Evolutionary conservation across 64 coral and sea anemone species (phyloP), one percentile per base, ranked within the genome.

Genomic region (Montipora capricornis): DNA sequence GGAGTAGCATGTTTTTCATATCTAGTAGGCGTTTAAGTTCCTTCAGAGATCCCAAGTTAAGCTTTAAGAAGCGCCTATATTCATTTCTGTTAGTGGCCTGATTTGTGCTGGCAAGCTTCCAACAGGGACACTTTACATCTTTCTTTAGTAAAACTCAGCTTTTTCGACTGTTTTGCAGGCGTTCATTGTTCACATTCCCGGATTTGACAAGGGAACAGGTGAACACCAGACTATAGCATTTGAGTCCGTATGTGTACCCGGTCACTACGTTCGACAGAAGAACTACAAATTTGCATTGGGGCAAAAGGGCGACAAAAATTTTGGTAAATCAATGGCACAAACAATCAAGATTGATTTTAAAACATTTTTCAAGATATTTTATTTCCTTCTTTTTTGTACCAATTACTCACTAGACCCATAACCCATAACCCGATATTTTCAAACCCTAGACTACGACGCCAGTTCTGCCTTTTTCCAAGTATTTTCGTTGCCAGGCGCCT

Each of bases 401-500:
- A 37, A 2, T 37, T 37, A 37, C 37, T 37, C 2, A 37, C 37
- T 46, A 46, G 37, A 15, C 8, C 46, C 10, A 8, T 64, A 2
- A 15, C 8, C 46, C 10, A 8, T 64, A 2, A 6, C 3, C 24
- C 64, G 55, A 17, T 26, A 12, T 64, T 64, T 77, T 61, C 8
- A 2, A 52, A 50, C 68, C 4, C 17, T 75, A 79, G 87, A 79
- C 46, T 89, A 89, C 46, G 87, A 76, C 24, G 87, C 76, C 52
- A 76, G 50, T 9, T 8, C 64, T 22, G 82, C 82, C 45, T 86
- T 86, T 51, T 86, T 86, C 19, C 66, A 70, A 67, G 82, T 86
- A 3, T 86, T 86, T 86, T 86, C 73, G 4, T 91, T 97, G 14
- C 92, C 95, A 59, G 95, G 93, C 44, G 95, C 91, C 9, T 97